phyloP scores from a whole-genome alignment of 2,888 invertebrate species.

The Corbicula japonica region DNA sequence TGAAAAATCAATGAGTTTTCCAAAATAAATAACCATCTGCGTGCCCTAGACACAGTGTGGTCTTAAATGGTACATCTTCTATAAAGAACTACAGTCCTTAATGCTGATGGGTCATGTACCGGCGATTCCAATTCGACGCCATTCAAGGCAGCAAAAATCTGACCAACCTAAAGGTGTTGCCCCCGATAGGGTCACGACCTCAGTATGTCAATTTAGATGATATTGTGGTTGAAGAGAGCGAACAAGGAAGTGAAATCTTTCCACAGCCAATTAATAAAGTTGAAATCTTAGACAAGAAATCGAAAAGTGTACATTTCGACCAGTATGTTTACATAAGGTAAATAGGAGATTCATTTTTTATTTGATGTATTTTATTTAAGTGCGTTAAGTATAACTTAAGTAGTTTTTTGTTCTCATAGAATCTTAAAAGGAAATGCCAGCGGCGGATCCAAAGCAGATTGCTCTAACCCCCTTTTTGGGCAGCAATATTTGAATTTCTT shows the following conservation, averaged over 20 bases:
- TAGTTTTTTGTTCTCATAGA: not conserved
- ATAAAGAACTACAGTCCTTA: too few relatives aligned
- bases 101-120: constrained; percentile 48
- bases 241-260: constrained; percentile 32
- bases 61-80: too few relatives aligned
- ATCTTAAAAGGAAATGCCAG: too few relatives aligned
- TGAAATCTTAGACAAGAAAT: constrained; percentile 54
- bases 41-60: too few relatives aligned
- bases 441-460: too few relatives aligned
- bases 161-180: constrained; percentile 49
- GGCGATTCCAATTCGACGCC: constrained; percentile 49
- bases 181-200: constrained; percentile 59
- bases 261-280: constrained; percentile 53
- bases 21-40: too few relatives aligned
- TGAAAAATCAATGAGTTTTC: too few relatives aligned
- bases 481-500: too few relatives aligned
- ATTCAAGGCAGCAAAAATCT: constrained; percentile 58
- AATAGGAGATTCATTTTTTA: not conserved
- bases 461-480: too few relatives aligned
- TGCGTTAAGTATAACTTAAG: not conserved
- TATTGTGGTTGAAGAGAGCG: constrained; percentile 48
- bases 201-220: constrained; percentile 25
- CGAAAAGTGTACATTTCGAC: constrained; percentile 63
- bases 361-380: not conserved
- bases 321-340: constrained; percentile 66